phyloP scores from a whole-genome alignment of 1,140 invertebrate species.

The Psix sp. region DNA sequence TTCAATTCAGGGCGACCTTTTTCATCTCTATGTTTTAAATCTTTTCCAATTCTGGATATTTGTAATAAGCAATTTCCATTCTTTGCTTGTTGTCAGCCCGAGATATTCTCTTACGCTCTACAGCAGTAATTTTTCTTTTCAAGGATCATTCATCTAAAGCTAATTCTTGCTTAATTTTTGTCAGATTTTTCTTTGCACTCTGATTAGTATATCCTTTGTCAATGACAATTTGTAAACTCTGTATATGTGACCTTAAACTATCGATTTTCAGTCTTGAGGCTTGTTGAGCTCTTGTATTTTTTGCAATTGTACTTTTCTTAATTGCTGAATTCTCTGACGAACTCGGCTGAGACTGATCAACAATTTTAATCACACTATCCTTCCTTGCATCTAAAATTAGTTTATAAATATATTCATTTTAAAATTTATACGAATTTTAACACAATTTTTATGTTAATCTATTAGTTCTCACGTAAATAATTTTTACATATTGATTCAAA shows the following conservation, averaged over 20 bases:
- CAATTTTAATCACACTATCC: background rate
- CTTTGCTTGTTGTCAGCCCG: conserved; percentile 23
- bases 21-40: conserved; percentile 16
- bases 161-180: conserved; percentile 17
- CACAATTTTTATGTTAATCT: no score
- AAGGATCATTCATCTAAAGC: conserved; percentile 4
- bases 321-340: conserved; percentile 5
- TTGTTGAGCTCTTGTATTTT: conserved; percentile 12
- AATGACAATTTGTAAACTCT: conserved; percentile 15
- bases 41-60: conserved; percentile 21
- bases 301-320: conserved; percentile 4
- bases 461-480: no score
- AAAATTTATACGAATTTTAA: no score
- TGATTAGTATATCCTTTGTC: conserved; percentile 15
- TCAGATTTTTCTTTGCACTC: conserved; percentile 9
- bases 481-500: no score
- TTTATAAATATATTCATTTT: no score
- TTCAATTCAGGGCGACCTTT: conserved; percentile 25
- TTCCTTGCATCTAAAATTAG: conserved; percentile 3
- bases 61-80: conserved; percentile 6
- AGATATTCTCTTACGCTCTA: conserved; percentile 10
- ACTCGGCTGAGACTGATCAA: conserved; percentile 5
- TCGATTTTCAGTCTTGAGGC: conserved; percentile 9
- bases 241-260: conserved; percentile 10
- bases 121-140: conserved; percentile 23